Evolutionary conservation across 1,140 invertebrate genomes (phyloP), one percentile per base, ranked within the genome.

Genomic region (Antheraea pernyi): DNA sequence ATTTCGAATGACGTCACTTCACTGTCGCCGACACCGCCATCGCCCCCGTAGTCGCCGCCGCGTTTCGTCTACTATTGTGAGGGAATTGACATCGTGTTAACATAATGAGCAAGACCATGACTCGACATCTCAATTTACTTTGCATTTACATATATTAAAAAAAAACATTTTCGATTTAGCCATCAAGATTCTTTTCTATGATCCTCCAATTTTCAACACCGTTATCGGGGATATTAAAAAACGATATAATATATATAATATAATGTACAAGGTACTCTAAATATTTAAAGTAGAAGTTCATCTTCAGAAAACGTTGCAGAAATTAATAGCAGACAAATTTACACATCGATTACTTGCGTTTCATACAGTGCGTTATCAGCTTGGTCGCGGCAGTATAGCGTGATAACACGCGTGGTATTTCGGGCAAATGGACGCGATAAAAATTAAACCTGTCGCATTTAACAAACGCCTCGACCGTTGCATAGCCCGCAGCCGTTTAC

Each of bases 61-160:
- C 65, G 77, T 77, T 71, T 80, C 53, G 81, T 83, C 81, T 81
- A 78, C 81, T 80, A 89, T 88, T 89, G 83, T 84, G 83, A 85
- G 79, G 77, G 79, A 86, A 85, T 84, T 85, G 86, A 79, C 84
- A 82, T 84, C 77, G 80, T 67, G 73, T 78, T 83, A 84, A 83
- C 79, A 80, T 87, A 88, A 86, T 85, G 80, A 88, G 78, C 81
- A 84, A 79, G 79, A 80, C 82, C 77, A 90, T 85, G 84, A 86
- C 85, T 84, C 78, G 79, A 59, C 74, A 69, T 72, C 75, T 19
- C 36, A 42, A 64, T 19, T 64, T 53, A 53, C 16, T 16, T 53
- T 53, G 16, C 46, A 53, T 53, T 16, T 53, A 53, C 46, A 53
- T 53, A 16, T 53, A 53, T 53, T 16, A 53, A 16, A 16, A 13